phyloP scores from a whole-genome alignment of 2,797 vertebrate genomes.

The Eremophila alpestris region DNA sequence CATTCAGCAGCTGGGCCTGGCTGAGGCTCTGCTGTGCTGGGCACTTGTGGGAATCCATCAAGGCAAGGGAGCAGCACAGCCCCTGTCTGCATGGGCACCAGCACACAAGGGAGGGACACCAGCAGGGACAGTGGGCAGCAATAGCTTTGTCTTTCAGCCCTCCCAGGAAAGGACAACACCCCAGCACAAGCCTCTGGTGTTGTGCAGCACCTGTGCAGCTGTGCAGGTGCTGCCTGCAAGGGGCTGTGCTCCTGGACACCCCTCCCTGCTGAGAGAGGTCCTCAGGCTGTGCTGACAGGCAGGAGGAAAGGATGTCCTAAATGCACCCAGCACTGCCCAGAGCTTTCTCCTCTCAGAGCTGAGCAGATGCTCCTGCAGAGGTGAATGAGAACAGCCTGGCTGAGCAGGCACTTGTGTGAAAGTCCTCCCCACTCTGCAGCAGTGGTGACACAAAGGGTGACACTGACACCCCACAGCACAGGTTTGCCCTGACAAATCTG shows the following conservation, averaged over 20 bases:
- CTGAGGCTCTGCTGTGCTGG: background rate
- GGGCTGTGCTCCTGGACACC: background rate
- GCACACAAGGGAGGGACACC: background rate
- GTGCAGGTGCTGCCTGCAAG: background rate
- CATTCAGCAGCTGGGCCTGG: constrained; percentile 23
- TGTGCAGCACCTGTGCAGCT: background rate
- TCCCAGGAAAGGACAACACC: background rate
- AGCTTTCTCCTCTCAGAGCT: background rate
- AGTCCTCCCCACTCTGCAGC: background rate
- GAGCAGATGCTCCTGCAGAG: background rate
- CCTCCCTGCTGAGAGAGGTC: background rate
- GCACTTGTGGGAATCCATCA: background rate
- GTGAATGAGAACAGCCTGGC: background rate
- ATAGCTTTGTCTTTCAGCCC: background rate
- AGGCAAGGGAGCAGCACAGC: background rate
- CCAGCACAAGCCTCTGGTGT: background rate
- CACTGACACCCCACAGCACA: accelerated
- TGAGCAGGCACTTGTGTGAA: background rate
- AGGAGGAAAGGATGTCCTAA: accelerated
- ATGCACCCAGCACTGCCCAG: background rate
- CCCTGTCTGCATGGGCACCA: background rate
- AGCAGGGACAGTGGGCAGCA: background rate
- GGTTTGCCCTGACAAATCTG: accelerated
- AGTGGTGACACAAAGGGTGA: background rate
- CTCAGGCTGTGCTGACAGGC: background rate